phyloP scores from a whole-genome alignment of 2,888 invertebrate genomes.

The Dasysyrphus albostriatus region DNA sequence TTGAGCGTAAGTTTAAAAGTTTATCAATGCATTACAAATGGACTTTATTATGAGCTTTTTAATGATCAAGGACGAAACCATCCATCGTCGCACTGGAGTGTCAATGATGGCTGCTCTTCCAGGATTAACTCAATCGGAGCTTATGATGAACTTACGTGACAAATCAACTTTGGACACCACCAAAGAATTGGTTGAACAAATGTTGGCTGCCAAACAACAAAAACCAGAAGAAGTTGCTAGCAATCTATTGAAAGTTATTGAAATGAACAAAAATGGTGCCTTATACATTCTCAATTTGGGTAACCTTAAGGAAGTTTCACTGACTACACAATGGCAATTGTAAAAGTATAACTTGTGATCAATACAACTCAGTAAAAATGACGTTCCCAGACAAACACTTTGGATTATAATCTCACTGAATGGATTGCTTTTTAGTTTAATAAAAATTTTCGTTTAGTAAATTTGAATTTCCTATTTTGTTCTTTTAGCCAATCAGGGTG shows the following conservation, averaged over 20 bases:
- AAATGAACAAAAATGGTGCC: constrained; percentile 81
- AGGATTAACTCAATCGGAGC: constrained; percentile 80
- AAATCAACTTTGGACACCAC: constrained; percentile 80
- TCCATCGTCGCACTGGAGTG: constrained; percentile 80
- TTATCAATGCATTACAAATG: background rate
- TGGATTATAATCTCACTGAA: background rate
- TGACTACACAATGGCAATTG: constrained; percentile 79
- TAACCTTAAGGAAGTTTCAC: constrained; percentile 80
- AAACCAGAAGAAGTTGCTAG: constrained; percentile 81
- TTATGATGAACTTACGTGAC: constrained; percentile 81
- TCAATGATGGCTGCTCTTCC: constrained; percentile 81
- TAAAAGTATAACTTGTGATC: constrained; percentile 8
- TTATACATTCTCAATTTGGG: constrained; percentile 81
- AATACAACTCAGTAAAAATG: constrained; percentile 17
- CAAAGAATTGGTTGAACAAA: constrained; percentile 78
- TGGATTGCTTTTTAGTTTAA: background rate
- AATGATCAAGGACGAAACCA: constrained; percentile 77
- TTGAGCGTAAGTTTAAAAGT: constrained; percentile 78
- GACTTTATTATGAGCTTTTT: background rate
- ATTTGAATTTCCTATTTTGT: background rate
- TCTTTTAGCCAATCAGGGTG: background rate
- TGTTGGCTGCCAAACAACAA: constrained; percentile 80
- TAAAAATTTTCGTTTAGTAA: constrained; percentile 5
- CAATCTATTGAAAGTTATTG: constrained; percentile 79
- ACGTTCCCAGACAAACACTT: background rate